These are phyloP conservation scores for Sericinus montela DNA, from an alignment of 2,888 invertebrate genomes.

Conservation along the genomic window DNA sequence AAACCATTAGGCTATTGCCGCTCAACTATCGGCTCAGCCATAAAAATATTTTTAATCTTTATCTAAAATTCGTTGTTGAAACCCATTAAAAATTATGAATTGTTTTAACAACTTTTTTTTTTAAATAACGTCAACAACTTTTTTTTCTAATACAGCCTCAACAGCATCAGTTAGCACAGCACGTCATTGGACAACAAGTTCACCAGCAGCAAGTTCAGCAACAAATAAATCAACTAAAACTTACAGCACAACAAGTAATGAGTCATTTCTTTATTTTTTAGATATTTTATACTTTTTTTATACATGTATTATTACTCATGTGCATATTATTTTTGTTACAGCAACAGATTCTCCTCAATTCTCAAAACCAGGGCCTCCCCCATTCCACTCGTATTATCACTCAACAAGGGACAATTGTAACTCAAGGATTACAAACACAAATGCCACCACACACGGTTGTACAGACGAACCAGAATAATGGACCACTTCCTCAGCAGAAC, in stretches of 20 bases:
- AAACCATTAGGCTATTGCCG: no score
- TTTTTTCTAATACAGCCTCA: conserved; percentile 23
- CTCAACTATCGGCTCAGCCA: no score
- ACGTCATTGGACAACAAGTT: conserved; percentile 50
- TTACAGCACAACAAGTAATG: conserved; percentile 56
- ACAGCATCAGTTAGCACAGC: conserved; percentile 54
- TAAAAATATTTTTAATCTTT: no score
- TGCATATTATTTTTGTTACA: conserved; percentile 25
- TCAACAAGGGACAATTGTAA: conserved; percentile 66
- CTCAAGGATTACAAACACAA: conserved; percentile 48
- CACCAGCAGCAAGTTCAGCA: conserved; percentile 40
- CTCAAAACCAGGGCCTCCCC: conserved; percentile 45
- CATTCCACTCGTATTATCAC: conserved; percentile 58
- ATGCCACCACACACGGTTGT: conserved; percentile 45
- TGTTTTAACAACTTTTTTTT: no score
- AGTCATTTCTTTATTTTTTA: background rate
- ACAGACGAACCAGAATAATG: conserved; percentile 50
- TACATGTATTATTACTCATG: no score
- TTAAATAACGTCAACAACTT: no score
- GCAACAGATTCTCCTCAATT: conserved; percentile 54
- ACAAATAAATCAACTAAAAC: conserved; percentile 56
- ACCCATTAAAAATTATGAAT: no score
- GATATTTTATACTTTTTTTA: background rate
- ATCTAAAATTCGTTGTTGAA: no score
- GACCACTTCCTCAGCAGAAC: conserved; percentile 49